phyloP scores from a whole-genome alignment of 53 echinoderm and acorn worm species.

The Patiria pectinifera region DNA sequence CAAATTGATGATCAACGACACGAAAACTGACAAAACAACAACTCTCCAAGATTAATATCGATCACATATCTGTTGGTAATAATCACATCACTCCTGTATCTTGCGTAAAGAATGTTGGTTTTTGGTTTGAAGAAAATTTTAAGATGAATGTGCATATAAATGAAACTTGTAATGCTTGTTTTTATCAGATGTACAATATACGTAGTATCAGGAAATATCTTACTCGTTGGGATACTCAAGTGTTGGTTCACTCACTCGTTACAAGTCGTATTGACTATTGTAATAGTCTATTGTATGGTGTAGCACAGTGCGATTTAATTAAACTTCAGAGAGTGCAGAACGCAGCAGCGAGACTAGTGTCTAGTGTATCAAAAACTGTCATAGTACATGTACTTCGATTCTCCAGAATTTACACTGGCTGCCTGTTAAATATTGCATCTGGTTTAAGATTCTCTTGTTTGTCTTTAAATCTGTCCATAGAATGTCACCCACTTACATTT shows the following conservation, averaged over 20 bases:
- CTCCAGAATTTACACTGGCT: too few relatives aligned
- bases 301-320: conserved; percentile 18
- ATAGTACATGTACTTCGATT: too few relatives aligned
- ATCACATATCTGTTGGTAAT: conserved; percentile 17
- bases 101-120: conserved; percentile 3
- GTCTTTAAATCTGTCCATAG: too few relatives aligned
- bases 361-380: too few relatives aligned
- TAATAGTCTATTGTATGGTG: conserved; percentile 50
- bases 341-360: too few relatives aligned
- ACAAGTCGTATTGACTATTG: conserved; percentile 41
- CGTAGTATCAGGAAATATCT: conserved; percentile 23
- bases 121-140: conserved; percentile 31
- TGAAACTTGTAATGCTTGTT: conserved; percentile 25
- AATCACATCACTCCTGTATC: conserved; percentile 30
- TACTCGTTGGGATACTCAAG: conserved; percentile 28
- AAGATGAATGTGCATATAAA: neutral
- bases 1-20: conserved; percentile 35
- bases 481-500: too few relatives aligned
- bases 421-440: too few relatives aligned
- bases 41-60: conserved; percentile 34
- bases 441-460: too few relatives aligned
- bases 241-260: conserved; percentile 32
- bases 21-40: conserved; percentile 42
- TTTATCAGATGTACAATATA: conserved; percentile 31
- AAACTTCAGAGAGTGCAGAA: too few relatives aligned